phyloP scores from a whole-genome alignment of 2,797 vertebrate species.

The Serranus cabrilla region DNA sequence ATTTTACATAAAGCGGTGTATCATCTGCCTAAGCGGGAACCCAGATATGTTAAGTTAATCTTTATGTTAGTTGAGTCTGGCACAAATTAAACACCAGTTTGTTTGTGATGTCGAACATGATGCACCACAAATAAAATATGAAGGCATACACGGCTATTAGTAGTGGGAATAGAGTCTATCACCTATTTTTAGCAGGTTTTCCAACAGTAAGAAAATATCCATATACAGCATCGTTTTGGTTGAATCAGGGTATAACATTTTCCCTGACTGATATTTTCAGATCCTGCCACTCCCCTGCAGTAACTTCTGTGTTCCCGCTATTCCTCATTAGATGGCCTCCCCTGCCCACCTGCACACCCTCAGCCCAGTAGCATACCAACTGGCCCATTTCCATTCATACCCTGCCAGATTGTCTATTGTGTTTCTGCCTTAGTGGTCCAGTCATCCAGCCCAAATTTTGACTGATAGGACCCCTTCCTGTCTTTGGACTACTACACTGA shows the following conservation, averaged over 20 bases:
- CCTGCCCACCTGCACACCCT: background rate
- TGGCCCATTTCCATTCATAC: background rate
- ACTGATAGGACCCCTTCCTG: background rate
- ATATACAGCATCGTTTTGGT: no score
- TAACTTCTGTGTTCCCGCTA: background rate
- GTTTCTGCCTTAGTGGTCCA: background rate
- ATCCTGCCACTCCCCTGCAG: background rate
- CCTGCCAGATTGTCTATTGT: background rate
- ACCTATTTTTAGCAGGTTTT: no score
- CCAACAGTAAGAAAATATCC: no score
- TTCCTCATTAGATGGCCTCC: constrained; percentile 8
- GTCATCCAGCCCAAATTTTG: background rate
- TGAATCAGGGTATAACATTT: background rate
- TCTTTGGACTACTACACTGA: background rate
- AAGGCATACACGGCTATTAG: no score
- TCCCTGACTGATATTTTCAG: background rate
- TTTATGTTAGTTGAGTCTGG: no score
- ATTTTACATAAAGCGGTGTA: no score
- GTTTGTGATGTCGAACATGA: no score
- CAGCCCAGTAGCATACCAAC: background rate
- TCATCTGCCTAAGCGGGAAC: no score
- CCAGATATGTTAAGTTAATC: no score
- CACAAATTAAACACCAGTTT: no score
- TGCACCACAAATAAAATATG: no score
- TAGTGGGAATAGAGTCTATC: no score